Percentiles rank a stretch among this genome's conserved stretches.
phyloP scores from a whole-genome alignment of 2,888 invertebrate species.

The Philopedon plagiatum region DNA sequence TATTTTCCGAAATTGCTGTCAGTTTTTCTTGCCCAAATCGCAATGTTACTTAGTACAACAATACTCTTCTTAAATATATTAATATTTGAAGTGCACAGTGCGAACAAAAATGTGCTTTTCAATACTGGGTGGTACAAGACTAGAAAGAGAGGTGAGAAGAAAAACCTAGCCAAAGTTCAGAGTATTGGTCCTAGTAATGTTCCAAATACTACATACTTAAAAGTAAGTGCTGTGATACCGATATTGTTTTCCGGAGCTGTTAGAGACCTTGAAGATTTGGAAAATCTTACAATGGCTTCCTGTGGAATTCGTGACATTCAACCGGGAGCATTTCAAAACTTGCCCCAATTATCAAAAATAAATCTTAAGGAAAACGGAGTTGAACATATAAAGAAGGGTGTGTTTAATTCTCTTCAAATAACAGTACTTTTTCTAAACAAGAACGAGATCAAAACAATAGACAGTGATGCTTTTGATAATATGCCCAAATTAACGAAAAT shows the following conservation, averaged over 20 bases:
- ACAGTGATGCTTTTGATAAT: slow-evolving; percentile 56
- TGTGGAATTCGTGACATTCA: slow-evolving; percentile 51
- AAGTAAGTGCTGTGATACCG: slow-evolving; percentile 50
- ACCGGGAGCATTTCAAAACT: slow-evolving; percentile 52
- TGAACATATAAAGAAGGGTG: slow-evolving; percentile 50
- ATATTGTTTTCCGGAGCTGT: slow-evolving; percentile 51
- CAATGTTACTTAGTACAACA: slow-evolving; percentile 3
- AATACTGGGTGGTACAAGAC: slow-evolving; percentile 52
- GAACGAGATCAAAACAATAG: slow-evolving; percentile 54
- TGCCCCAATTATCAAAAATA: slow-evolving; percentile 51
- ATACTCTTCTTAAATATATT: background rate
- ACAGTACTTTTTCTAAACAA: slow-evolving; percentile 52
- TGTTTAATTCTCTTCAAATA: slow-evolving; percentile 54
- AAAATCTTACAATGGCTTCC: slow-evolving; percentile 43
- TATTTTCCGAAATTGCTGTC: background rate
- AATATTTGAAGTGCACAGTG: slow-evolving; percentile 18
- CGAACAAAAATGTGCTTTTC: slow-evolving; percentile 44
- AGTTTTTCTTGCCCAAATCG: slow-evolving; percentile 8
- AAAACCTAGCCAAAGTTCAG: slow-evolving; percentile 40
- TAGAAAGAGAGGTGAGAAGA: slow-evolving; percentile 48
- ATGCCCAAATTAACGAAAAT: slow-evolving; percentile 59
- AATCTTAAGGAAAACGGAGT: slow-evolving; percentile 54
- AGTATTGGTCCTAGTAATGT: slow-evolving; percentile 28
- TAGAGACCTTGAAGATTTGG: slow-evolving; percentile 56
- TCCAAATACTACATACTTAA: slow-evolving; percentile 45